Base-by-base conservation (phyloP, 2,797 vertebrate species). In the Valencia hispanica region DNA sequence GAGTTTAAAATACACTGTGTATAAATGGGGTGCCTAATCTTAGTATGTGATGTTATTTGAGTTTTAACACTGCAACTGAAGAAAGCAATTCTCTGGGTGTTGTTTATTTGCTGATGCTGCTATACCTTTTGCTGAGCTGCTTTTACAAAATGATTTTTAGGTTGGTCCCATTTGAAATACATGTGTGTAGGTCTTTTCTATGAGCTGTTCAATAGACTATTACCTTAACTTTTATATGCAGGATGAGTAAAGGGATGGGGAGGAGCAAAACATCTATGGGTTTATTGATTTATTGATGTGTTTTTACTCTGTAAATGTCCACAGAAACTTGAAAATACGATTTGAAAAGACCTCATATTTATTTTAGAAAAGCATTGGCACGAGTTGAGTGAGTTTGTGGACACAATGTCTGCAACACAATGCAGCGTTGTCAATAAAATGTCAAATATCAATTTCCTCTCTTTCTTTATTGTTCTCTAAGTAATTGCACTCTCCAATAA, bases 1-100 rank as follows among this genome's bases (percentile, higher is more conserved):
- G 81, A 81, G 92, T 92, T 93, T 93, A 87, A 92, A 94, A 93
- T 94, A 93, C 87, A 79, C 88, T 69, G 82, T 91, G 86, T 92
- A 92, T 86, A 89, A 90, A 93, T 69, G 80, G 87, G 84, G 77
- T 85, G 87, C 87, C 87, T 92, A 93, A 93, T 92, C 84, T 92
- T 94, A 91, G 93, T 86, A 80, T 88, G 81, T 84, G 88, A 89
- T 92, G 90, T 90, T 92, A 89, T 93, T 92, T 85, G 90, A 90
- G 90, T 93, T 90, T 65, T 93, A 85, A 87, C 85, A 82, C 86
- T 84, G 84, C 85, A 82, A 85, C 83, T 85, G 66, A 89, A 87
- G 86, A 89, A 70, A 81, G 80, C 65, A 63, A 82, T 86, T 91
- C 72, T 89, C 88, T 90, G 73, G 81, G 82, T 86, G 86, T 87